Evolutionary conservation across 2,888 invertebrate genomes (phyloP).

Genomic region (Coenonympha arcania): DNA sequence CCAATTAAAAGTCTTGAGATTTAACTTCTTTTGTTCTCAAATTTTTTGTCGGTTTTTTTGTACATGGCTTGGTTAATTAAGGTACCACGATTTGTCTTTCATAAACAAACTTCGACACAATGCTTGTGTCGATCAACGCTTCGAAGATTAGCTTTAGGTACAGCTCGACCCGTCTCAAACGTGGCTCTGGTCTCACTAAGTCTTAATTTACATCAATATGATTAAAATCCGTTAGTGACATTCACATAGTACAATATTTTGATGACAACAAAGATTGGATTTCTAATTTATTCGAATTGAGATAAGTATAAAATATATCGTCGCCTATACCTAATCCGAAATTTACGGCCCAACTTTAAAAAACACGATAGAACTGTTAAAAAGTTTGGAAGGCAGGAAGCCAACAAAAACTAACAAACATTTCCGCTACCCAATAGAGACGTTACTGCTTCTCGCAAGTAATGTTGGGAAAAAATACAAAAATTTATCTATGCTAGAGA

Average conservation of each 20-base stretch:
- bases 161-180: too few relatives aligned
- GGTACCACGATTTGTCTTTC: too few relatives aligned
- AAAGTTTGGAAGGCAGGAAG: conserved; percentile 57
- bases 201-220: background rate
- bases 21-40: too few relatives aligned
- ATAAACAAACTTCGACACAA: too few relatives aligned
- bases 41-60: too few relatives aligned
- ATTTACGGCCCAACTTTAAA: conserved; percentile 41
- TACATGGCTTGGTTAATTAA: too few relatives aligned
- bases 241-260: background rate
- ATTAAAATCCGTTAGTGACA: conserved; percentile 2
- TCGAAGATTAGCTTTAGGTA: too few relatives aligned
- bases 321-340: conserved; percentile 46
- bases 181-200: background rate
- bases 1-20: too few relatives aligned
- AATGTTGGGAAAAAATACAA: conserved; percentile 37
- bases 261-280: conserved; percentile 8
- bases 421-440: conserved; percentile 46
- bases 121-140: too few relatives aligned
- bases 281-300: conserved; percentile 8
- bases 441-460: conserved; percentile 13
- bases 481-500: conserved; percentile 59
- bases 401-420: conserved; percentile 54
- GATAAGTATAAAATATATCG: conserved; percentile 26
- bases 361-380: conserved; percentile 54